phyloP scores from a whole-genome alignment of 2,888 invertebrate genomes.

The Pristionchus exspectatus region DNA sequence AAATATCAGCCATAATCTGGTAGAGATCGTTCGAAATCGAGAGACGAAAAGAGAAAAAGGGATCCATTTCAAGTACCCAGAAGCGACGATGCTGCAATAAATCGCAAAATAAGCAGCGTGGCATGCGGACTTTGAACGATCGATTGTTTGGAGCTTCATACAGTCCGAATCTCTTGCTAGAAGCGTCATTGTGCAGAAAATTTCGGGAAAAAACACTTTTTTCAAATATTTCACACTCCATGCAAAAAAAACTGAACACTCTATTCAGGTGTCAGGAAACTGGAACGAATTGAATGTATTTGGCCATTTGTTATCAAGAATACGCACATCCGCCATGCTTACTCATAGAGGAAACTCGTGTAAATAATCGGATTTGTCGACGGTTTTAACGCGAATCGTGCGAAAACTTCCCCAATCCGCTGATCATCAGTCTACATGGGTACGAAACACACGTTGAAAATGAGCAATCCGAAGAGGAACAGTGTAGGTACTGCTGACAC shows the following conservation, averaged over 20 bases:
- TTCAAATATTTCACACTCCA: too few relatives aligned
- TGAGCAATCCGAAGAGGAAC: not conserved
- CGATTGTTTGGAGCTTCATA: too few relatives aligned
- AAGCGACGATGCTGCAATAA: not conserved
- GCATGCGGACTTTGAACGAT: not conserved
- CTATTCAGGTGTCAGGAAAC: too few relatives aligned
- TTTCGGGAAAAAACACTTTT: too few relatives aligned
- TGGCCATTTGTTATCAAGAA: not conserved
- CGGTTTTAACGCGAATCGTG: not conserved
- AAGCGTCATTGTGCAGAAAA: too few relatives aligned
- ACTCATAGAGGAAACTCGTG: not conserved
- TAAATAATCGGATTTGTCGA: conserved; percentile 14
- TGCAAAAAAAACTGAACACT: too few relatives aligned
- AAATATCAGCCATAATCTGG: conserved; percentile 1
- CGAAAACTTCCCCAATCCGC: not conserved
- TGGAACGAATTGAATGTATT: too few relatives aligned
- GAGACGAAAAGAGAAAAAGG: not conserved
- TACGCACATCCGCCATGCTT: not conserved
- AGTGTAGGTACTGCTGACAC: not conserved
- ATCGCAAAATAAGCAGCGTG: not conserved
- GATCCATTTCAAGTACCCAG: not conserved
- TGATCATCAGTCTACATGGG: not conserved
- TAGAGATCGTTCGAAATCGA: not conserved
- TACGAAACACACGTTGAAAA: not conserved
- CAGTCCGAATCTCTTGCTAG: too few relatives aligned